These are phyloP conservation scores for Galeopsomyia nigrocyanea DNA, from an alignment of 2,888 invertebrate genomes.

Conservation along the genomic window DNA sequence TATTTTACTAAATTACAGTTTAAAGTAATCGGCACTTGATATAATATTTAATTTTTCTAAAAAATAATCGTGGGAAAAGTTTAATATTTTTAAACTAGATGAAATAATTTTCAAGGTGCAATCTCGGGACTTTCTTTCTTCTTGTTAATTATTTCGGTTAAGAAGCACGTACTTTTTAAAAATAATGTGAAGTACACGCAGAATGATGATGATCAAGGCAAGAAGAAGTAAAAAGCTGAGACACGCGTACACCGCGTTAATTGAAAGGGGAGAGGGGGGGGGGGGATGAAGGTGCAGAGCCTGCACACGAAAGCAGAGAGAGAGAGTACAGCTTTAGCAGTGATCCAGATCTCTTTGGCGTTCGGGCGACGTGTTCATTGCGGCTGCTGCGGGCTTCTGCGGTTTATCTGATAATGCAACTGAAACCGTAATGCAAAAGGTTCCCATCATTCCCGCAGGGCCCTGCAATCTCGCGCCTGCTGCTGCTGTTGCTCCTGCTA, in stretches of 20 bases:
- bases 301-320: background rate
- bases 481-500: slow-evolving; percentile 14
- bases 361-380: slow-evolving; percentile 42
- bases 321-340: background rate
- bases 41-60: no score
- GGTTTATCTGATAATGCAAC: slow-evolving; percentile 49
- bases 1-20: no score
- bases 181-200: background rate
- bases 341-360: slow-evolving; percentile 42
- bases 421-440: slow-evolving; percentile 47
- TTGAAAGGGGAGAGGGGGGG: slow-evolving; percentile 23
- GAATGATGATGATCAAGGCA: slow-evolving; percentile 14
- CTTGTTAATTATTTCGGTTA: no score
- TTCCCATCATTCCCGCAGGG: slow-evolving; percentile 43
- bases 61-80: no score
- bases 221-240: slow-evolving; percentile 33
- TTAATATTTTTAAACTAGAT: no score
- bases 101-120: no score
- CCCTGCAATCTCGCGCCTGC: background rate
- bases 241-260: slow-evolving; percentile 37
- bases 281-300: background rate
- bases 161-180: no score
- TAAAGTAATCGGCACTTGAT: no score
- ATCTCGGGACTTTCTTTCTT: no score
- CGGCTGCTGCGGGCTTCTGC: slow-evolving; percentile 41